Conservation (phyloP, 2,888 invertebrate genomes). For the Ommatoiulus sabulosus region DNA sequence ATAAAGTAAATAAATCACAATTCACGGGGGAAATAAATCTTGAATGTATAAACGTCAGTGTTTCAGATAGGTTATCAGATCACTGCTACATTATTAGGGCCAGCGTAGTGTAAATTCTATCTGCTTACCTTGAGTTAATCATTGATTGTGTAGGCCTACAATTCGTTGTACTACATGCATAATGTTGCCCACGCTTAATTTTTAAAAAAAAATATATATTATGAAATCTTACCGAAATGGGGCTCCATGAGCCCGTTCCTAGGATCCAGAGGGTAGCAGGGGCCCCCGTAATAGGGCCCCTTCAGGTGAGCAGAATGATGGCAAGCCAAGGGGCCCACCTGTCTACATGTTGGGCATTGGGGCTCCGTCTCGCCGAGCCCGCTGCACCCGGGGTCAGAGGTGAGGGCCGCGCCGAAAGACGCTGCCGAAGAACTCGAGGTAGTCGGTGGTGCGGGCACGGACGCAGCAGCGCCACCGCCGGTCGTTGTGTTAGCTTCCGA, state of each 20-base stretch:
- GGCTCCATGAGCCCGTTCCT: conserved; percentile 59
- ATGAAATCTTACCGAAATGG: conserved; percentile 57
- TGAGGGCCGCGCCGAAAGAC: not conserved
- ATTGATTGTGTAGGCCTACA: too few species aligned
- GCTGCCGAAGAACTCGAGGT: not conserved
- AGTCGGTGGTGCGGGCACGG: not conserved
- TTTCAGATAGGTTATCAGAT: too few species aligned
- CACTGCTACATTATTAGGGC: too few species aligned
- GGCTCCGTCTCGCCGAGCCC: conserved; percentile 55
- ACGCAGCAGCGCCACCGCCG: not conserved
- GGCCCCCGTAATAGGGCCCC: conserved; percentile 57
- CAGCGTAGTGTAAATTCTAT: too few species aligned
- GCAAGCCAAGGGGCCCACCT: conserved; percentile 55
- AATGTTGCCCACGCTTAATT: not conserved
- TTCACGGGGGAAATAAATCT: too few species aligned
- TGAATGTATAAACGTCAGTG: too few species aligned
- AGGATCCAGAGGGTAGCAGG: conserved; percentile 57
- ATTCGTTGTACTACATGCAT: not conserved
- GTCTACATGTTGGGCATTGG: conserved; percentile 56
- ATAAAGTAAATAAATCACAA: too few species aligned
- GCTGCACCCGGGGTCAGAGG: conserved; percentile 6
- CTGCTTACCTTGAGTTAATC: too few species aligned
- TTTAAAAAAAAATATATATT: not conserved
- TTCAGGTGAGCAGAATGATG: conserved; percentile 54
- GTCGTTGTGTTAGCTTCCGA: conserved; percentile 51